phyloP scores from a whole-genome alignment of 2,888 invertebrate genomes.

The Camponotus fellah region DNA sequence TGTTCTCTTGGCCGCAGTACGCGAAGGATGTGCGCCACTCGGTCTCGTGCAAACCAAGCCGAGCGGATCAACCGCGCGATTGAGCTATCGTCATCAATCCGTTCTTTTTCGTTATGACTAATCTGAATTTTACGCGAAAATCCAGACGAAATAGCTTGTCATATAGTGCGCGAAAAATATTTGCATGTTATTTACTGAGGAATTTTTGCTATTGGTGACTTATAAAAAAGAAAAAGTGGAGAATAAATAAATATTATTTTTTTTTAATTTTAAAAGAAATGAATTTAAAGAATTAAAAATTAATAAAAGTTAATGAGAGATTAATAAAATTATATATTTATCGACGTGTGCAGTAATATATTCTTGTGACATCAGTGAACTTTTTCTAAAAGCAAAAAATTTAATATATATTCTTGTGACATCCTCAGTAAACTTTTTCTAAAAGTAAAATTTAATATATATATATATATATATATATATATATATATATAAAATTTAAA shows the following conservation, averaged over 20 bases:
- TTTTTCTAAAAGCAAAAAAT: constrained; percentile 6
- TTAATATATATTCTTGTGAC: not conserved
- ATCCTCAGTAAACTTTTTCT: not conserved
- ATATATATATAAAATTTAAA: not conserved
- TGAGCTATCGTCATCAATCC: constrained; percentile 6
- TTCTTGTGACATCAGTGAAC: not conserved
- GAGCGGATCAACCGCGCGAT: constrained; percentile 15
- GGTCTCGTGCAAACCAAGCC: constrained; percentile 16
- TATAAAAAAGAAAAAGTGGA: not conserved
- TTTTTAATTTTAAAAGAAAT: not conserved
- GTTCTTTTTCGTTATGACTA: constrained; percentile 8
- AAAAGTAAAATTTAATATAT: not conserved
- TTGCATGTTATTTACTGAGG: not conserved
- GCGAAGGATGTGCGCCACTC: constrained; percentile 65
- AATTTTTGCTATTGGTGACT: not conserved
- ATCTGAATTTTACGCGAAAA: constrained; percentile 6
- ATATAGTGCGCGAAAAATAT: not conserved
- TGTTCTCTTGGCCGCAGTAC: constrained; percentile 66
- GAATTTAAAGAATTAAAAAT: not conserved
- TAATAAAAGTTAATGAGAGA: not conserved
- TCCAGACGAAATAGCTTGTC: not conserved
- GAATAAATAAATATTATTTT: not conserved
- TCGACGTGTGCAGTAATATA: not conserved
- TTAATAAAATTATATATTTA: constrained; percentile 6
- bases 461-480: not conserved